Conservation (phyloP, 2,113 vertebrate genomes). For the Herpetotheres cachinnans region DNA sequence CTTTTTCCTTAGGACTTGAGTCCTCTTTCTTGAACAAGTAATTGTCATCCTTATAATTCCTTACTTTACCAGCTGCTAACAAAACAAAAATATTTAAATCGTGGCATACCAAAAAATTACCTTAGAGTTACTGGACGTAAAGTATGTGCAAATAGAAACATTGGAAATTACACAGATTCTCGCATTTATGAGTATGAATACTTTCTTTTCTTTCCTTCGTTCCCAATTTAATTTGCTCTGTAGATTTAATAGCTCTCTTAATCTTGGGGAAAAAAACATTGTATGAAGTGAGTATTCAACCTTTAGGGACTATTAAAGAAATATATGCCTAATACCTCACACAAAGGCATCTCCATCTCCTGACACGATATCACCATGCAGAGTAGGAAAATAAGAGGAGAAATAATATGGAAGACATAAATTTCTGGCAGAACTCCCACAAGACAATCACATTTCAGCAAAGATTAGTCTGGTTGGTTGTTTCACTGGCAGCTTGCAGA, state of each 20-base stretch:
- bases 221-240: conserved; percentile 51
- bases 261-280: conserved; percentile 43
- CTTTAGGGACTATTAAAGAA: conserved; percentile 40
- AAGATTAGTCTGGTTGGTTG: neutral
- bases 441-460: neutral
- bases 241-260: conserved; percentile 58
- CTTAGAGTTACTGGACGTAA: conserved; percentile 70
- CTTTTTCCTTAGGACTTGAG: neutral
- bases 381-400: neutral
- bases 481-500: neutral
- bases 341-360: neutral
- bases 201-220: conserved; percentile 52
- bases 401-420: conserved; percentile 15
- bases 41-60: neutral
- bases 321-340: neutral
- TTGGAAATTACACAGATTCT: conserved; percentile 68
- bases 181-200: conserved; percentile 50
- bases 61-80: neutral
- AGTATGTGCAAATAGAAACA: conserved; percentile 64
- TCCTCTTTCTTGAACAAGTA: neutral
- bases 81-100: conserved; percentile 5
- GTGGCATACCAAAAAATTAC: conserved; percentile 15
- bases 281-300: neutral
- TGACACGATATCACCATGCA: neutral
- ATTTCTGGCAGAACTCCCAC: neutral